These are phyloP conservation scores for Alosa sapidissima DNA, from an alignment of 2,797 vertebrate species.

Conservation along the genomic window DNA sequence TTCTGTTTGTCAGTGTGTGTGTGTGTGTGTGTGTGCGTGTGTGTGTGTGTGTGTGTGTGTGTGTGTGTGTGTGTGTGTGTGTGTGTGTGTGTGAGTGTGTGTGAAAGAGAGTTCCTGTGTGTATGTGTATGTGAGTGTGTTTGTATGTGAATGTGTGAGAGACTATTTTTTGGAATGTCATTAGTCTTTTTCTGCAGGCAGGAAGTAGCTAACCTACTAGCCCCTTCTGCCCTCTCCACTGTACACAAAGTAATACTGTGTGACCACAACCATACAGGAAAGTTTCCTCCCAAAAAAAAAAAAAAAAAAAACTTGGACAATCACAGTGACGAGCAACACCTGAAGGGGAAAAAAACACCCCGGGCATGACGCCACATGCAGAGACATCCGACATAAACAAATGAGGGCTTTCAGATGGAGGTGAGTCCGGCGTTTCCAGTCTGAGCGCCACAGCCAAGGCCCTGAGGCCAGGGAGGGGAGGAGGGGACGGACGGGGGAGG, in stretches of 20 bases:
- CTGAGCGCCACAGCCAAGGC: not conserved
- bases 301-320: not conserved
- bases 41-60: not conserved
- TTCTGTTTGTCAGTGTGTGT: not conserved
- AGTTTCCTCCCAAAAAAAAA: not conserved
- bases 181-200: conserved; percentile 24
- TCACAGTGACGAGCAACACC: conserved; percentile 16
- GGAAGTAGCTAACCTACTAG: conserved; percentile 22
- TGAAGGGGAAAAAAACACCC: not conserved
- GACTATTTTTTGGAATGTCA: conserved; percentile 20
- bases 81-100: not conserved
- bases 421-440: not conserved
- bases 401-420: not conserved
- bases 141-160: not conserved
- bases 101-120: not conserved
- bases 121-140: not conserved
- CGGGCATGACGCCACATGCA: not conserved
- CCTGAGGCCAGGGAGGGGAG: not conserved
- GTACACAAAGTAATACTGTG: not conserved
- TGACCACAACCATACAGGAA: conserved; percentile 1
- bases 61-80: not conserved
- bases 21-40: not conserved
- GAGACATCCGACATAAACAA: not conserved
- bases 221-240: not conserved
- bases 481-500: not conserved